Evolutionary conservation across 2,113 vertebrate species (phyloP).

Genomic region (Rhineura floridana): DNA sequence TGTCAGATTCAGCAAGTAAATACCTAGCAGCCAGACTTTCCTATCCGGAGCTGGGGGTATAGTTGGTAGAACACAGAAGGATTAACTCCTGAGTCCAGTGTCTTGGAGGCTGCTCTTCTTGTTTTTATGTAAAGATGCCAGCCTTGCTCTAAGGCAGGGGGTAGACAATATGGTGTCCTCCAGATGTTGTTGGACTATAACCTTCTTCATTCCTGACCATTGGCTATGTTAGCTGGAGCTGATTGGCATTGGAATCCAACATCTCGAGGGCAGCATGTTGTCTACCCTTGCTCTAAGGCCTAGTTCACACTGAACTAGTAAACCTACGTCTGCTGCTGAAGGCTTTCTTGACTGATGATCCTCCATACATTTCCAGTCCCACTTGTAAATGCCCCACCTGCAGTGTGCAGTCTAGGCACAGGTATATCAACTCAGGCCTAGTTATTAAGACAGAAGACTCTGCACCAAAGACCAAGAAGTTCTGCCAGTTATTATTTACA

Average conservation of each 20-base stretch:
- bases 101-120: background rate
- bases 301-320: background rate
- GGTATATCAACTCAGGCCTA: background rate
- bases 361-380: background rate
- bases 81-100: conserved; percentile 7
- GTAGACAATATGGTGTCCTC: background rate
- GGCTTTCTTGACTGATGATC: background rate
- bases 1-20: conserved; percentile 35
- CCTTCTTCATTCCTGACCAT: too few species aligned
- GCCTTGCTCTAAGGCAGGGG: background rate
- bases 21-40: conserved; percentile 28
- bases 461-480: background rate
- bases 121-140: background rate
- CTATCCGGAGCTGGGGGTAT: background rate
- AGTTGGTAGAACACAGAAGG: background rate
- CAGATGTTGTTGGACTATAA: too few species aligned
- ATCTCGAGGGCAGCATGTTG: too few species aligned
- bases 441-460: background rate
- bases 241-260: too few species aligned
- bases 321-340: background rate
- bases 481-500: background rate
- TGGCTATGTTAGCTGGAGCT: too few species aligned
- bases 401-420: background rate
- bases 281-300: background rate
- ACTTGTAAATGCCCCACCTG: background rate